These are phyloP conservation scores for Protonemura montana DNA, from an alignment of 2,888 invertebrate genomes.

Conservation along the genomic window DNA sequence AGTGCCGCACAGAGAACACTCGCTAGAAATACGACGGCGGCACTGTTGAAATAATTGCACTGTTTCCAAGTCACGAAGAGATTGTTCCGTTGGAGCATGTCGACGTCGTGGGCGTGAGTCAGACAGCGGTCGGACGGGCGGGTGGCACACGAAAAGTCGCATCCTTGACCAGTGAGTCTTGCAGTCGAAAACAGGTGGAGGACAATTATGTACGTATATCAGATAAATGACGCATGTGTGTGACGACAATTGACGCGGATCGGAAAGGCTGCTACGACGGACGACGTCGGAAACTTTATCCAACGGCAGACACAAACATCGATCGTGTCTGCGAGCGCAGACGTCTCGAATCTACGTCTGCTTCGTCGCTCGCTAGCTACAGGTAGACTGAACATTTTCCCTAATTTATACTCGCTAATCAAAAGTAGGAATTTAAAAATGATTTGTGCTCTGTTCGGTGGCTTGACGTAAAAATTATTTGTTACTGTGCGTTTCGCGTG, in stretches of 20 bases:
- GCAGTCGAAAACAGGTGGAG: neutral
- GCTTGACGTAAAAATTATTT: neutral
- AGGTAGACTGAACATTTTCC: neutral
- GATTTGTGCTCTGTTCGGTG: neutral
- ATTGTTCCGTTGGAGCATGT: neutral
- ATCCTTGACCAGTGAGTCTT: neutral
- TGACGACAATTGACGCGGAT: neutral
- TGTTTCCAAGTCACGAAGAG: neutral
- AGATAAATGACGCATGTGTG: neutral
- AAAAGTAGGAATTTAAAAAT: neutral
- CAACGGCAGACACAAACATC: neutral
- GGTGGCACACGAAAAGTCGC: neutral
- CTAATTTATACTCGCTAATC: neutral
- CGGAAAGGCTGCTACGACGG: neutral
- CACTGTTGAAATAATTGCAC: neutral
- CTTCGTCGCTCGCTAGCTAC: neutral
- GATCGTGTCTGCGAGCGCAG: neutral
- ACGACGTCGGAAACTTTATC: slow-evolving; percentile 3
- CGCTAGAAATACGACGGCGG: neutral
- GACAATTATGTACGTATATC: neutral
- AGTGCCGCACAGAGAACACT: neutral
- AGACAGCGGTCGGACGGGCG: neutral
- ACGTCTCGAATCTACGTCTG: neutral
- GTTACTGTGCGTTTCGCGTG: neutral
- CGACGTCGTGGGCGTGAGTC: neutral